Evolutionary conservation across 2,888 invertebrate species (phyloP), one percentile per base, ranked within the genome.

Genomic region (Charanyca ferruginea): DNA sequence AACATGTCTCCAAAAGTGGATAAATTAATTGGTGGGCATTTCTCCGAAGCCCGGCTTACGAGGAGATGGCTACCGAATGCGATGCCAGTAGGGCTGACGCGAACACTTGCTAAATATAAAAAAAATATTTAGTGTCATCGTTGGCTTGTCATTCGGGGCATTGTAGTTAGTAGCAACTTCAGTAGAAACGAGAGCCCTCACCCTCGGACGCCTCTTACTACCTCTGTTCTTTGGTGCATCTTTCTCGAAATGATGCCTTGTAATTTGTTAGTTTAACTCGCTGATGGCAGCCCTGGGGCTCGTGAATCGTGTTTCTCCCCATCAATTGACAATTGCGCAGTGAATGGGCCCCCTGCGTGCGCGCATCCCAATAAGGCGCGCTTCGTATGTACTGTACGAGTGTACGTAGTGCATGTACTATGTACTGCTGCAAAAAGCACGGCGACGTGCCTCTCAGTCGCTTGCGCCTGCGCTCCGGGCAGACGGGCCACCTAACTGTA

Each of bases 301-400:
- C 77, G 78, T 87, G 85, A 87, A 87, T 87, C 83, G 83, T 83
- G 81, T 87, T 88, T 86, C 86, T 85, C 81, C 72, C 84, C 88
- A 89, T 93, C 91, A 92, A 92, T 92, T 90, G 91, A 89, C 89
- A 88, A 90, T 89, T 84, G 87, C 87, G 81, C 85, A 83, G 90
- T 93, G 93, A 94, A 94, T 93, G 93, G 91, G 88, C 87, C 87
- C 88, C 89, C 87, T 87, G 87, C 89, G 83, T 84, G 82, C 85
- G 83, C 82, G 81, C 83, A 60, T 59, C 80, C 86, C 75, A 83
- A 89, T 78, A 86, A 83, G 89, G 87, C 77, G 86, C 83, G 87
- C 78, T 72, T 79, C 77, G 76, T 77, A 63, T 76, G 69, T 75
- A 81, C 70, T 80, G 45, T 59, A 47, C 8, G 7, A 5, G 38